Base-by-base conservation (phyloP, 2,113 vertebrate species). In the Irena cyanogastra region DNA sequence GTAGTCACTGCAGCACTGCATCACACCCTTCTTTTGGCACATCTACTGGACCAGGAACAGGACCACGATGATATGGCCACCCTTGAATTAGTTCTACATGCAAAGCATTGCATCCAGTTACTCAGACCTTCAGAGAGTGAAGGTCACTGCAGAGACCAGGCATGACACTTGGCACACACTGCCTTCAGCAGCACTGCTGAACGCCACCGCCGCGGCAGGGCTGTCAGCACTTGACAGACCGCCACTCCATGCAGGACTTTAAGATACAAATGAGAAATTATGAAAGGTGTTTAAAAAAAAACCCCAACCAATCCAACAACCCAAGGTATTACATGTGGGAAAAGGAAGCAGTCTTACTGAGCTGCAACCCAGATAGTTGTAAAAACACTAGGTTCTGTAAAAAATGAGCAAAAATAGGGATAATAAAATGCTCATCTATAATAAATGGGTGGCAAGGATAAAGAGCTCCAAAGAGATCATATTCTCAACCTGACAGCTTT, bases 181-280 rank as follows among this genome's bases (percentile, higher is more conserved):
- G 22, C 41, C 31, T 28, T 26, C 68, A 74, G 19, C 65, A 42
- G 56, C 64, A 3, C 6, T 26, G 70, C 74, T 71, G 13, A 84
- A 41, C 3, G 1, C 56, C 69, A 31, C 30, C 0, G 3, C n/a
- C 56, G 33, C 4, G 1, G 42, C 0, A 0, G 57, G 18, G 3
- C 72, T 66, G 28, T 19, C 87, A 74, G 9, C 64, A 7, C 77
- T n/a, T 21, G 17, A 65, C 21, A 42, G 35, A 6, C 84, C 64
- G 50, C 3, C 52, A 26, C 56, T 23, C 35, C 28, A 26, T 1
- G 0, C 3, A 47, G 11, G 39, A 47, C 35, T 54, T 75, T 16
- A 65, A 49, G 42, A 79, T 10, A 75, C 23, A 30, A 87, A 70
- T 0, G 0, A 83, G 21, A 71, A 93, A 68, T 35, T 11, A 64